A percentile compares a stretch with the other conserved stretches of the same genome.
Conservation (phyloP, 2,888 invertebrate species). For the Cephonodes hylas region DNA sequence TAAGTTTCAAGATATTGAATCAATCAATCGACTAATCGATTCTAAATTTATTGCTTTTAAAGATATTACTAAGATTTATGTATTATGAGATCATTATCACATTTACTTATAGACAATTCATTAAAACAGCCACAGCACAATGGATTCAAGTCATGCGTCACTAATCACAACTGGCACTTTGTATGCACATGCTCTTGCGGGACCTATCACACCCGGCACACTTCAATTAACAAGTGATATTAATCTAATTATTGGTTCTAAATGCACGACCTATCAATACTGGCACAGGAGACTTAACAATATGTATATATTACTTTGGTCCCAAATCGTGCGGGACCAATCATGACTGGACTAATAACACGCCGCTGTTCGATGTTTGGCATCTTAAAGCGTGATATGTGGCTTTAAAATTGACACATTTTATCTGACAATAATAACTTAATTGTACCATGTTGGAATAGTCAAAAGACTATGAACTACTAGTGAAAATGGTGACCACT, state of each 20-base stretch:
- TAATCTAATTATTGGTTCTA: not conserved
- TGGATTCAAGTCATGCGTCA: not conserved
- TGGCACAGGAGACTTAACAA: constrained; percentile 2
- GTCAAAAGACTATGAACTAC: not conserved
- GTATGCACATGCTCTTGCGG: no score
- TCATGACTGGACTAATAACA: not conserved
- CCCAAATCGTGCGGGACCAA: not conserved
- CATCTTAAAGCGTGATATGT: constrained; percentile 1
- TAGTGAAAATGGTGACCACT: not conserved
- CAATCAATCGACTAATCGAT: not conserved
- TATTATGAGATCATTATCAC: not conserved
- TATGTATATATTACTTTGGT: constrained; percentile 1
- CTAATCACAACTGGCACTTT: not conserved
- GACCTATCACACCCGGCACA: not conserved
- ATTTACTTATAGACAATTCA: no score
- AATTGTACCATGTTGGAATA: not conserved
- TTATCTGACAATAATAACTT: not conserved
- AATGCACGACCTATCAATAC: constrained; percentile 4
- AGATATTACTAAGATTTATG: not conserved
- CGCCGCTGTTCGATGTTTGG: not conserved
- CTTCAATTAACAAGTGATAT: not conserved
- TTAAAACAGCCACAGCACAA: not conserved
- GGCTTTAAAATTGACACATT: not conserved
- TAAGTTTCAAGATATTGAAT: constrained; percentile 30
- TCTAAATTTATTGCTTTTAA: not conserved